Evolutionary conservation across 2,888 invertebrate species (phyloP), one percentile per base, ranked within the genome.

Genomic region (Drosophila formosana): DNA sequence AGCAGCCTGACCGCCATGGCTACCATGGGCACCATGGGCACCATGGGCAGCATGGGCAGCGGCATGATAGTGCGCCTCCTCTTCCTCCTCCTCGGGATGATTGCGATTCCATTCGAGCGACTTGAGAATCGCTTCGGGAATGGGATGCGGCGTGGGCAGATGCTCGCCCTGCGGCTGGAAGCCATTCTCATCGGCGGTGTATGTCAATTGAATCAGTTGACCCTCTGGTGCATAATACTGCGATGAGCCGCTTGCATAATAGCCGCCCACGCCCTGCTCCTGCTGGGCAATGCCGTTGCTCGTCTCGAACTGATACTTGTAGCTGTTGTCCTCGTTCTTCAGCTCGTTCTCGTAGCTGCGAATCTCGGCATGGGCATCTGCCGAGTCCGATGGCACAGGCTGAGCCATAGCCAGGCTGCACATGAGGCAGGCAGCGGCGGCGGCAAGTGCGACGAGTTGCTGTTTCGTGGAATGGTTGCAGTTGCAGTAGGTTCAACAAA

Each of bases 201-300:
- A 95, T 26, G 82, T 83, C 46, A 93, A 32, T 13, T 80, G 66
- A 86, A 93, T 89, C 0, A 74, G 72, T 23, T 85, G 70, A n/a
- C 95, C 95, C 13, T 93, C 94, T 8, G 94, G 94, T 34, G 93
- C 91, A 55, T 93, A 93, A 92, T 94, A 94, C 41, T 91, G 81
- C 89, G 91, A 93, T 18, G 91, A 89, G 41, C 95, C 95, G 64
- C 93, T 91, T 18, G 93, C 94, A 25, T 89, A 80, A 83, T 93
- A 93, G 88, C 93, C 93, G 72, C 95, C 90, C 6, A 80, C 90
- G 70, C 95, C 95, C 46, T 82, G 78, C 85, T 94, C 94, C 81
- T 94, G 93, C 13, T 90, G 94, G 0, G 85, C 50, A 86, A 95
- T 95, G 9, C 95, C 95, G 82, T 95, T 95, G 49, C 92, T 92